These are phyloP conservation scores for Loris lydekkerianus DNA, from an alignment of 2,797 vertebrate species.

Conservation along the genomic window DNA sequence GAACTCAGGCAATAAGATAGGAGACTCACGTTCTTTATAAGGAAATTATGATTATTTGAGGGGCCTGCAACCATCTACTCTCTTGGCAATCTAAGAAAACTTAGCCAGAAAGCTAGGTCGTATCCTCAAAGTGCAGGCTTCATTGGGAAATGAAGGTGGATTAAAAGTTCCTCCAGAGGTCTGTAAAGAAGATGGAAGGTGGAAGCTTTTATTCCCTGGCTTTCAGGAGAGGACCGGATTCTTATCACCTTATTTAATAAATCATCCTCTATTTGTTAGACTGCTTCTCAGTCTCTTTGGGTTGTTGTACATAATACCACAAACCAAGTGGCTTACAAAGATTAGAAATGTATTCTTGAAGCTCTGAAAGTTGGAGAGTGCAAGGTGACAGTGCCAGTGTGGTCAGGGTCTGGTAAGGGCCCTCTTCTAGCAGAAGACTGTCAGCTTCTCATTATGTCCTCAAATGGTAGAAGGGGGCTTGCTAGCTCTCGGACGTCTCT, in stretches of 20 bases:
- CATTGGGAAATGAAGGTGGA: neutral
- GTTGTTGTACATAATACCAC: neutral
- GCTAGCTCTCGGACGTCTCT: neutral
- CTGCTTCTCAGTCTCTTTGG: neutral
- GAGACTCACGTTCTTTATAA: neutral
- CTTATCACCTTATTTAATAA: neutral
- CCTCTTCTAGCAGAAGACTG: neutral
- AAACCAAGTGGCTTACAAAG: neutral
- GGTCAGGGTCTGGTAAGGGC: fast-evolving
- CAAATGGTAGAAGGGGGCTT: neutral
- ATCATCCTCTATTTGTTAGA: neutral
- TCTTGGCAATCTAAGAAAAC: neutral
- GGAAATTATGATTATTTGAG: neutral
- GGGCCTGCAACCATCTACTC: fast-evolving
- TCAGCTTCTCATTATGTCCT: neutral
- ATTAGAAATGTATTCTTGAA: neutral
- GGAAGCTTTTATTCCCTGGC: neutral
- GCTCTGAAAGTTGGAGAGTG: neutral
- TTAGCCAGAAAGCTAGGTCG: neutral
- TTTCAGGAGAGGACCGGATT: neutral
- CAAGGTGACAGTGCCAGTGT: neutral
- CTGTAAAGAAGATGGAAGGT: neutral
- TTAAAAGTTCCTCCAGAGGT: neutral
- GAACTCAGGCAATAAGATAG: neutral
- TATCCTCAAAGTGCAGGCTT: neutral